phyloP scores from a whole-genome alignment of 2,113 vertebrate genomes.

The Australoheros scitulus region DNA sequence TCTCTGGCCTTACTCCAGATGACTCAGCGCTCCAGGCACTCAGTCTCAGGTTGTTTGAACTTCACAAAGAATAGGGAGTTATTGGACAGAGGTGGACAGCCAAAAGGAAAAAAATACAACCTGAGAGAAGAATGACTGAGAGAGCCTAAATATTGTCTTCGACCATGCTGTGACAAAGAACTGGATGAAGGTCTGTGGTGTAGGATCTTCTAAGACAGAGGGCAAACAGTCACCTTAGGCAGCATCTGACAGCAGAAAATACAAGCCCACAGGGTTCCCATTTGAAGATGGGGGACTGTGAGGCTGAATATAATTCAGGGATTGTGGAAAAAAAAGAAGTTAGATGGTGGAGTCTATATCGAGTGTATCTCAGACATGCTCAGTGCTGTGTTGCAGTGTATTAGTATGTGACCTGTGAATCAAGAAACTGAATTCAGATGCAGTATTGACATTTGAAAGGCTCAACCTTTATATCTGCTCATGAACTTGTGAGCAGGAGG shows the following conservation, averaged over 20 bases:
- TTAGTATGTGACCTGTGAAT: conserved; percentile 56
- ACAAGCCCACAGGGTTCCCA: conserved; percentile 47
- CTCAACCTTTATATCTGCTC: conserved; percentile 28
- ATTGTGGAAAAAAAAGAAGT: conserved; percentile 30
- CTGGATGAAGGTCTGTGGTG: conserved; percentile 38
- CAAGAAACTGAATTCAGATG: conserved; percentile 16
- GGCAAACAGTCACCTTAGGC: conserved; percentile 61
- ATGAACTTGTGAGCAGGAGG: background rate
- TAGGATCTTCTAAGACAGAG: conserved; percentile 56
- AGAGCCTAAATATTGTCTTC: conserved; percentile 47
- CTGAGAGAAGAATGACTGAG: conserved; percentile 27
- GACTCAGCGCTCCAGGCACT: conserved; percentile 61
- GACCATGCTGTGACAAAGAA: conserved; percentile 60
- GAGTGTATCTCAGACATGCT: conserved; percentile 32
- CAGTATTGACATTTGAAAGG: conserved; percentile 58
- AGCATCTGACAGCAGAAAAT: conserved; percentile 53
- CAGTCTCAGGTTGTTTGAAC: conserved; percentile 58
- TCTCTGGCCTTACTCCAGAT: conserved; percentile 61
- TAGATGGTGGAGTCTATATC: conserved; percentile 7
- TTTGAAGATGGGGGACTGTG: conserved; percentile 56
- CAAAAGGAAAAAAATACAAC: background rate
- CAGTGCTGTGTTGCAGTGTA: conserved; percentile 27
- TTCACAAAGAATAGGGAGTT: conserved; percentile 26
- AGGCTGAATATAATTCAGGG: conserved; percentile 59
- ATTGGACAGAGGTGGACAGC: conserved; percentile 37